Conservation (phyloP, 2,888 invertebrate genomes). For the Acanthosepion pharaonis region DNA sequence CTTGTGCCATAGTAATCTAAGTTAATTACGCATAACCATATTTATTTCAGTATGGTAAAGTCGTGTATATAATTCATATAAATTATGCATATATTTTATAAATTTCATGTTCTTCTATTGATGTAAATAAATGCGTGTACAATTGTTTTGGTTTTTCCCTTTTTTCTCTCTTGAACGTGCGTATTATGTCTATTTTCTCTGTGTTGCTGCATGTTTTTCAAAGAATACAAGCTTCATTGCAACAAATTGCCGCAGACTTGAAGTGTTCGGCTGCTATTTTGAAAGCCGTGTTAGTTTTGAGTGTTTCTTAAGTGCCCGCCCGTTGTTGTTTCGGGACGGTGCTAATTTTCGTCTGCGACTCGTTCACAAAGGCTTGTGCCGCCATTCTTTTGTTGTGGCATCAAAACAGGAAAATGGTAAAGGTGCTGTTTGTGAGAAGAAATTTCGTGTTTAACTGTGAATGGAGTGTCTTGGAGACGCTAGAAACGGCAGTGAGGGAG, state of each 20-base stretch:
- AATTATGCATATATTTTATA: not conserved
- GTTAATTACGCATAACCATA: too few species aligned
- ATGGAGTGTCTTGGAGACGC: not conserved
- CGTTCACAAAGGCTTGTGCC: not conserved
- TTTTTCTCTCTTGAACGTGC: not conserved
- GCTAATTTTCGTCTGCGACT: not conserved
- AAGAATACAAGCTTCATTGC: not conserved
- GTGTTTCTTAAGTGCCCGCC: not conserved
- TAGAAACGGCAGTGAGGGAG: not conserved
- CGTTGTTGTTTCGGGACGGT: constrained; percentile 13
- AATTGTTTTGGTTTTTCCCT: not conserved
- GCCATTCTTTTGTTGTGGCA: not conserved
- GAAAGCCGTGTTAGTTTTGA: not conserved
- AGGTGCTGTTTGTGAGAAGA: not conserved
- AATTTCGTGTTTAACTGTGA: not conserved
- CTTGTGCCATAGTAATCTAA: too few species aligned
- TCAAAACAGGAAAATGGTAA: not conserved
- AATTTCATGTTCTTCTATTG: not conserved
- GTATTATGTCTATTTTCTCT: not conserved
- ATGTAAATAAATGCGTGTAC: not conserved
- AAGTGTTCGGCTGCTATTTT: not conserved
- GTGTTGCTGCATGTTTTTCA: not conserved
- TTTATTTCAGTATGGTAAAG: too few species aligned
- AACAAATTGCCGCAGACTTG: not conserved
- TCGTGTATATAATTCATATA: too few species aligned